Conservation (phyloP, 2,888 invertebrate genomes). For the Pseudococcus jackbeardsleyi region DNA sequence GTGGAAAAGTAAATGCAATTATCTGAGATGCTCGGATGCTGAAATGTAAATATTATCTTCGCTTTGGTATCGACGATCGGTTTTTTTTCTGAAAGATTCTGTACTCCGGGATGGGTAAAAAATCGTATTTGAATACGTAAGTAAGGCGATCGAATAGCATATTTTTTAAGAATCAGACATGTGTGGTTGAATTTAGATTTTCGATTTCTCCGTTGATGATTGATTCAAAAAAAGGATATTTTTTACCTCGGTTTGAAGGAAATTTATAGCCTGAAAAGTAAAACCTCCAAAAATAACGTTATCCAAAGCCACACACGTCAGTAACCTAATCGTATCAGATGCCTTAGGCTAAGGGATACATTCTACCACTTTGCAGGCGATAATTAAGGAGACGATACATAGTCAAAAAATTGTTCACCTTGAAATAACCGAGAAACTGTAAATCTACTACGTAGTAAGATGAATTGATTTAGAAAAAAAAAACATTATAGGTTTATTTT, state of each 20-base stretch:
- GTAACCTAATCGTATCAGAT: background rate
- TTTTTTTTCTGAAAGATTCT: background rate
- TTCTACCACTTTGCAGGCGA: conserved; percentile 26
- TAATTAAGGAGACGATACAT: conserved; percentile 13
- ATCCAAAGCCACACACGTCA: conserved; percentile 1
- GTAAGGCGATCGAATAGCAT: too few species aligned
- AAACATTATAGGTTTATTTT: background rate
- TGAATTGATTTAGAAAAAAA: background rate
- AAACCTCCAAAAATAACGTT: conserved; percentile 19
- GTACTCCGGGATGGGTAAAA: too few species aligned
- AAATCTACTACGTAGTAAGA: background rate
- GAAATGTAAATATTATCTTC: background rate
- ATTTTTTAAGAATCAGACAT: background rate
- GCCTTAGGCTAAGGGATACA: conserved; percentile 11
- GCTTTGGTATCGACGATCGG: background rate
- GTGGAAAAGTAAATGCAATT: background rate
- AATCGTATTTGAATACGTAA: too few species aligned
- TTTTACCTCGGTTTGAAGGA: conserved; percentile 3
- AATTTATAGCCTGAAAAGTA: background rate
- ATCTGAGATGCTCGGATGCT: background rate
- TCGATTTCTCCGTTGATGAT: background rate
- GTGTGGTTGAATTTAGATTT: background rate
- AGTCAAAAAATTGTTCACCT: conserved; percentile 1
- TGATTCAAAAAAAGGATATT: background rate
- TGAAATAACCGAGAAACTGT: background rate